phyloP scores from a whole-genome alignment of 2,113 vertebrate species.

The Eulacestoma nigropectus region DNA sequence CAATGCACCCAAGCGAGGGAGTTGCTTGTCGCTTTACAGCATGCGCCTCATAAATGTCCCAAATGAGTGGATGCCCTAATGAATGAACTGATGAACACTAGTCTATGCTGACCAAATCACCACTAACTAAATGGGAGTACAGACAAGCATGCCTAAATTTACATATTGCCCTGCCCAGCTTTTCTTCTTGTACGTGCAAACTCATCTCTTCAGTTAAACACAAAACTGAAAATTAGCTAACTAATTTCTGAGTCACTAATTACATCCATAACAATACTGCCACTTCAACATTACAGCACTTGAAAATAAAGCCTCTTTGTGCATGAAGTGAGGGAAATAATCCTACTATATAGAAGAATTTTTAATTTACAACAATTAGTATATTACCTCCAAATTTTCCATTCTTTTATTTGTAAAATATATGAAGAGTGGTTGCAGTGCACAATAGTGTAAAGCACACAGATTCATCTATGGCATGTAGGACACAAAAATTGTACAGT shows the following conservation, averaged over 20 bases:
- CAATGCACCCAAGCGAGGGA: rapidly evolving
- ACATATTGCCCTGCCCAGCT: neutral
- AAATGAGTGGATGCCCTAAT: neutral
- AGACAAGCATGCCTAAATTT: neutral
- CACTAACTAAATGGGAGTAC: neutral
- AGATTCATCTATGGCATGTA: neutral
- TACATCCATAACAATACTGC: neutral
- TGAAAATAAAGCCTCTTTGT: neutral
- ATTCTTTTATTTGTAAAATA: neutral
- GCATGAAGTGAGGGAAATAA: neutral
- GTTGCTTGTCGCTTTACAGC: neutral
- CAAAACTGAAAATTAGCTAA: neutral
- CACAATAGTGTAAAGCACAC: rapidly evolving
- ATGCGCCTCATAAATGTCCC: rapidly evolving
- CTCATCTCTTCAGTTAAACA: neutral
- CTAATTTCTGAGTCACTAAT: neutral
- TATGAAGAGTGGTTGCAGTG: neutral
- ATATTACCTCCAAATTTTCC: neutral
- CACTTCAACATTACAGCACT: neutral
- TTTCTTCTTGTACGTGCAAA: neutral
- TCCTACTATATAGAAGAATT: neutral
- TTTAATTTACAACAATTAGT: neutral
- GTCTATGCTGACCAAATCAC: neutral
- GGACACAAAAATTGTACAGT: neutral
- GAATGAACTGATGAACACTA: neutral